phyloP scores from a whole-genome alignment of 2,113 vertebrate species.

The Antigone vipio region DNA sequence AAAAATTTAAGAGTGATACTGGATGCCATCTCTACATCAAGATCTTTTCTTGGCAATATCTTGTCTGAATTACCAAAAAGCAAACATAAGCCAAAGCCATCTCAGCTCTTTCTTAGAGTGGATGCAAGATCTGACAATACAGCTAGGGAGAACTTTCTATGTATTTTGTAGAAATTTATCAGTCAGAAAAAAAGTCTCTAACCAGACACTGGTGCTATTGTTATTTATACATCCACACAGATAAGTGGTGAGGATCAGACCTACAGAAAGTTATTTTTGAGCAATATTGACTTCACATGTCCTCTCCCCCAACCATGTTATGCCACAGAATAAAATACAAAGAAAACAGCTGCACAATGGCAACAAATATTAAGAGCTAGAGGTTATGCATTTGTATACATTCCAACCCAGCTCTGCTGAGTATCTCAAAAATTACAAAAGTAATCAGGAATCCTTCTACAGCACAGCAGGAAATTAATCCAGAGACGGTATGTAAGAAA shows the following conservation, averaged over 20 bases:
- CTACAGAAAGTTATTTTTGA: background rate
- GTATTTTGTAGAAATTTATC: background rate
- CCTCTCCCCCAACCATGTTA: background rate
- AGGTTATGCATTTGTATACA: background rate
- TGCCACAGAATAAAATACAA: background rate
- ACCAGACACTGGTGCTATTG: background rate
- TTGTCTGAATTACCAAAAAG: background rate
- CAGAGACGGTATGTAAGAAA: background rate
- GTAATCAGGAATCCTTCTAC: background rate
- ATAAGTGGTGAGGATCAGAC: background rate
- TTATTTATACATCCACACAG: background rate
- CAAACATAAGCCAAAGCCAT: background rate
- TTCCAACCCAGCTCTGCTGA: background rate
- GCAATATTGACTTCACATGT: background rate
- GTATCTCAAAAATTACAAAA: background rate
- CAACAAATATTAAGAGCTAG: background rate
- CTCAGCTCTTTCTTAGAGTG: background rate
- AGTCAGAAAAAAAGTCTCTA: background rate
- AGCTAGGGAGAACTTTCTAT: background rate
- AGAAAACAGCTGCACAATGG: background rate
- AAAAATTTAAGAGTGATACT: background rate
- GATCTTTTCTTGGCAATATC: background rate
- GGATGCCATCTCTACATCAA: background rate
- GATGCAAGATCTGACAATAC: background rate
- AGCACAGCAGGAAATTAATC: background rate